Conservation (phyloP, 2,888 invertebrate species). For the Ophion ellenae region DNA sequence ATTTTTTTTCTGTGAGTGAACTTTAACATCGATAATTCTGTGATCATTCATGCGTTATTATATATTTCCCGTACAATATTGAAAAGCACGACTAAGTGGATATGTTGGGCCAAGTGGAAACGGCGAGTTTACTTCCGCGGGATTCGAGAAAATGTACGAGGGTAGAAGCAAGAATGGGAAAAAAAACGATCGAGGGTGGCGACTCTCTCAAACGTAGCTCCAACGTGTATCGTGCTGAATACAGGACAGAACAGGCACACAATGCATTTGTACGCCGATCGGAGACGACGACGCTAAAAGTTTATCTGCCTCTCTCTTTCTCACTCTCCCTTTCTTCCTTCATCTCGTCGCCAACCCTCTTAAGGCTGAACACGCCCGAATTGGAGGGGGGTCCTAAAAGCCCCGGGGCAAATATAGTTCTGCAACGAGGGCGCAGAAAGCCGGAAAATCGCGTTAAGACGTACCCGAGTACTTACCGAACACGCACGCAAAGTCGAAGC, state of each 20-base stretch:
- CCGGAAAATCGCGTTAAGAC: constrained; percentile 76
- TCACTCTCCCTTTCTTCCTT: neutral
- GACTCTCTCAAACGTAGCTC: neutral
- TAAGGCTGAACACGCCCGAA: constrained; percentile 69
- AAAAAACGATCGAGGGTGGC: constrained; percentile 43
- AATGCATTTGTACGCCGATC: constrained; percentile 26
- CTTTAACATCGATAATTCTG: too few species aligned
- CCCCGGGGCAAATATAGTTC: constrained; percentile 59
- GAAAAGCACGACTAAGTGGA: constrained; percentile 10
- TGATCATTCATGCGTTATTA: neutral
- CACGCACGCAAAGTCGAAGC: constrained; percentile 41
- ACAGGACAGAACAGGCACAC: constrained; percentile 28
- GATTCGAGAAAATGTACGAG: neutral
- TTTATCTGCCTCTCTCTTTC: constrained; percentile 27
- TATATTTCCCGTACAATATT: constrained; percentile 13
- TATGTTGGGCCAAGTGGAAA: constrained; percentile 3
- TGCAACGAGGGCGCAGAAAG: constrained; percentile 65
- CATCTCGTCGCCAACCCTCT: constrained; percentile 67
- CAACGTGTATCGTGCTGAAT: constrained; percentile 14
- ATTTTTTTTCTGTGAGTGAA: too few species aligned
- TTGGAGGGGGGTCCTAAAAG: constrained; percentile 71
- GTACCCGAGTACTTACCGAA: constrained; percentile 66
- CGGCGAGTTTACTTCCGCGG: constrained; percentile 21
- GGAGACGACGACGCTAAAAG: constrained; percentile 51
- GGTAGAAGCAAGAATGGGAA: constrained; percentile 26